phyloP scores from a whole-genome alignment of 2,888 invertebrate species.

The Torymus auratus region DNA sequence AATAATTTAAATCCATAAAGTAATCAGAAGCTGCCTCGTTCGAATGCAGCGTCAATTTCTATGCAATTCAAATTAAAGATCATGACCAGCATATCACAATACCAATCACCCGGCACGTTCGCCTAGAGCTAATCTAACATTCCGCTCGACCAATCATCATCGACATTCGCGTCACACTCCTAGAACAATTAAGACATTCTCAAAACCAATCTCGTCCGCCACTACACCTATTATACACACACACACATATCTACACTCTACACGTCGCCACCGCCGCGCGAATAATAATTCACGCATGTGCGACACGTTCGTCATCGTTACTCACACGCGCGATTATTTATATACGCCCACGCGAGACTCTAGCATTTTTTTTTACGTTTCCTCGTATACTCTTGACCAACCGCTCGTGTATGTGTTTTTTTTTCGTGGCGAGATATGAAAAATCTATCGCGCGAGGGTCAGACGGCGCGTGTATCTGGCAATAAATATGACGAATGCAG shows the following conservation, averaged over 20 bases:
- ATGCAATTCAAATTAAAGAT: no score
- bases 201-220: background rate
- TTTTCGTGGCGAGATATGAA: background rate
- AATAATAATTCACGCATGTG: slow-evolving; percentile 10
- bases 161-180: no score
- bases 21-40: no score
- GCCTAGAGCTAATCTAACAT: no score
- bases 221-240: no score
- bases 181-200: no score
- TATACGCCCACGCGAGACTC: background rate
- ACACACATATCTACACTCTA: background rate
- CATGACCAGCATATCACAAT: no score
- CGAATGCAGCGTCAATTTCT: no score
- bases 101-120: no score
- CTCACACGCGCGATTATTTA: slow-evolving; percentile 30
- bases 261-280: background rate
- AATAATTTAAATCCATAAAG: no score
- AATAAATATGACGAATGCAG: slow-evolving; percentile 36
- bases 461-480: slow-evolving; percentile 4
- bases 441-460: slow-evolving; percentile 6
- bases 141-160: no score
- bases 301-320: slow-evolving; percentile 23
- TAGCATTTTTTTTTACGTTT: background rate
- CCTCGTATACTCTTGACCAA: background rate
- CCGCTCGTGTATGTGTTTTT: background rate